Evolutionary conservation across 2,797 vertebrate species (phyloP).

Genomic region (Thaleichthys pacificus): DNA sequence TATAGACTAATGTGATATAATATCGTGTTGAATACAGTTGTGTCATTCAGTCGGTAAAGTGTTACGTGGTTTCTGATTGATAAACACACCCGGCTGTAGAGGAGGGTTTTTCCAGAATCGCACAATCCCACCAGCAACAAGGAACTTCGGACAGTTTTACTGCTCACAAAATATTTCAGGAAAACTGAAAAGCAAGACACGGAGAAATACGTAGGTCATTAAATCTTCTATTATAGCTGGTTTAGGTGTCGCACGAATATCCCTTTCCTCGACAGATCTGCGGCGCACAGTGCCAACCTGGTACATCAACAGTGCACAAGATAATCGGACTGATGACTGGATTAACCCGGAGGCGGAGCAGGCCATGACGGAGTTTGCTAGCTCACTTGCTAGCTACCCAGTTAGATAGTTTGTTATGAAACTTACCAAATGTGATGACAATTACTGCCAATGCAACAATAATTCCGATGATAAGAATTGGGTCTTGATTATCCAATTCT

Average conservation of each 20-base stretch:
- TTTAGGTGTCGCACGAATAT: neutral
- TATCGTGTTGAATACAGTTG: neutral
- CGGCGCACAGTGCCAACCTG: neutral
- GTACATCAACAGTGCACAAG: too few species aligned
- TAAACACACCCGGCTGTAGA: conserved; percentile 86
- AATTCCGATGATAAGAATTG: conserved; percentile 72
- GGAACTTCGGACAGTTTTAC: conserved; percentile 81
- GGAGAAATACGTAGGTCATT: neutral
- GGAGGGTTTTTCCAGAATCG: conserved; percentile 90
- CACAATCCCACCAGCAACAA: conserved; percentile 91
- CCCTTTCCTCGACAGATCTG: neutral
- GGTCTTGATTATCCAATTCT: conserved; percentile 75
- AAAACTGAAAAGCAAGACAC: conserved; percentile 73
- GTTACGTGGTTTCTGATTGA: neutral
- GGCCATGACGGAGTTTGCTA: neutral
- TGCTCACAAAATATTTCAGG: conserved; percentile 81
- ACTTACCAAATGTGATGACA: conserved; percentile 80
- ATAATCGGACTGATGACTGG: too few species aligned
- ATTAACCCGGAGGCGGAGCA: too few species aligned
- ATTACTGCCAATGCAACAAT: conserved; percentile 77
- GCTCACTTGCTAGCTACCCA: neutral
- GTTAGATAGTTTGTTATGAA: neutral
- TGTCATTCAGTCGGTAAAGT: neutral
- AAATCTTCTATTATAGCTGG: neutral
- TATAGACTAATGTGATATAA: too few species aligned